Evolutionary conservation across 2,113 vertebrate species (phyloP).

Genomic region (Pimephales promelas): DNA sequence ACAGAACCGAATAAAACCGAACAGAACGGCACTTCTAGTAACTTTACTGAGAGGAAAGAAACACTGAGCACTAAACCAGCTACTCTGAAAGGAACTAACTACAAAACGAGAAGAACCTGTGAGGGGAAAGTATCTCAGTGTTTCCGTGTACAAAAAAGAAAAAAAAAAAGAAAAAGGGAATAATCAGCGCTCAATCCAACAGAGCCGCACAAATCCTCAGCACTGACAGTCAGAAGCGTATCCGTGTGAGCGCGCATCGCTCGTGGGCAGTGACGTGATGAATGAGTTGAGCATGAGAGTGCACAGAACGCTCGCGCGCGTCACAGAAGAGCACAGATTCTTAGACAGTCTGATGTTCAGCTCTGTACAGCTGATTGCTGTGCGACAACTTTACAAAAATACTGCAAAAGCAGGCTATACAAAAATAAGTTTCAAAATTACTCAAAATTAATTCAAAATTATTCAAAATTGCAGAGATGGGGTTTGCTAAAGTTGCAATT

Average conservation of each 20-base stretch:
- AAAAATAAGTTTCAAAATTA: not conserved
- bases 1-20: not conserved
- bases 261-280: conserved; percentile 21
- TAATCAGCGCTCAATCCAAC: not conserved
- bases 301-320: conserved; percentile 15
- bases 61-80: not conserved
- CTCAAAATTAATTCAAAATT: no score
- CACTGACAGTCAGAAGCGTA: not conserved
- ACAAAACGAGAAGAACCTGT: not conserved
- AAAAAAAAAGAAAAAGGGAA: not conserved
- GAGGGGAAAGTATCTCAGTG: not conserved
- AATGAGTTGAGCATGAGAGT: not conserved
- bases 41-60: conserved; percentile 27
- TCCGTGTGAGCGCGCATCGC: conserved; percentile 2
- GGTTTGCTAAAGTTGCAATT: not conserved
- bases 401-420: not conserved
- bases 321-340: conserved; percentile 26
- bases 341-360: not conserved
- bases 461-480: no score
- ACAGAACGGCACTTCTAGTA: conserved; percentile 30
- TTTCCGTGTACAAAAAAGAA: not conserved
- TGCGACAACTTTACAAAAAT: not conserved
- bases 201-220: not conserved
- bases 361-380: no score
- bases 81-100: not conserved